Evolutionary conservation across 92 coral and sea anemone genomes (phyloP).

Genomic region (Virgularia gustaviana): DNA sequence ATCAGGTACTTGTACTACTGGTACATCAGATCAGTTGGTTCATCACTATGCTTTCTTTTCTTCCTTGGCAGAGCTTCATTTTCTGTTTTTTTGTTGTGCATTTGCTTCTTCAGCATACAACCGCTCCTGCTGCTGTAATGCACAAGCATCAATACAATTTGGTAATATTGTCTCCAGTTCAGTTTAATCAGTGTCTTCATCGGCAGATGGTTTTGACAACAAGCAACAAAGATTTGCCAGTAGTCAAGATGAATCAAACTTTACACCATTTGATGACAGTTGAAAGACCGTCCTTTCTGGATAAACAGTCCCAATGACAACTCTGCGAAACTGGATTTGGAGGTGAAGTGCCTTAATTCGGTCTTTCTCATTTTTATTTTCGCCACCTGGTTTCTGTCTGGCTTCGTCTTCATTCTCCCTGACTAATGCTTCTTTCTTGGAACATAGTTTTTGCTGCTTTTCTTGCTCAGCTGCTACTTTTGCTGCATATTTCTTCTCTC

Average conservation of each 20-base stretch:
- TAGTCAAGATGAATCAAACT: no score
- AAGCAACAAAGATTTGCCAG: no score
- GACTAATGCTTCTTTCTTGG: background rate
- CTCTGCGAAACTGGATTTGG: constrained; percentile 29
- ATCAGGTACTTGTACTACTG: constrained; percentile 21
- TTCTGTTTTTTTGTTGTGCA: no score
- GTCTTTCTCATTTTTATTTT: background rate
- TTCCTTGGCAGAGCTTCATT: no score
- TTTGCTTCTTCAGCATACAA: no score
- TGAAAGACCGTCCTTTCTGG: constrained; percentile 42
- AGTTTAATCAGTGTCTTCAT: no score
- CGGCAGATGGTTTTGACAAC: no score
- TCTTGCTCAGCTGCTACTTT: constrained; percentile 7
- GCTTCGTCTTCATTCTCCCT: constrained; percentile 23
- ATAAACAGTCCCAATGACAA: constrained; percentile 40
- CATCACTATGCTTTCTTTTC: no score
- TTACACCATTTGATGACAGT: constrained; percentile 21
- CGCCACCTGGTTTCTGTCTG: background rate
- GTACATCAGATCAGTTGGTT: no score
- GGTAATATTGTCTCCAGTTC: no score
- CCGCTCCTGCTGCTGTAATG: no score
- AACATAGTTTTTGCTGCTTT: constrained; percentile 14
- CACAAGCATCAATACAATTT: no score
- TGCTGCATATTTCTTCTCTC: background rate
- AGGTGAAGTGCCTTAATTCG: constrained; percentile 22